Evolutionary conservation across 2,797 vertebrate species (phyloP).

Genomic region (Vespertilio murinus): DNA sequence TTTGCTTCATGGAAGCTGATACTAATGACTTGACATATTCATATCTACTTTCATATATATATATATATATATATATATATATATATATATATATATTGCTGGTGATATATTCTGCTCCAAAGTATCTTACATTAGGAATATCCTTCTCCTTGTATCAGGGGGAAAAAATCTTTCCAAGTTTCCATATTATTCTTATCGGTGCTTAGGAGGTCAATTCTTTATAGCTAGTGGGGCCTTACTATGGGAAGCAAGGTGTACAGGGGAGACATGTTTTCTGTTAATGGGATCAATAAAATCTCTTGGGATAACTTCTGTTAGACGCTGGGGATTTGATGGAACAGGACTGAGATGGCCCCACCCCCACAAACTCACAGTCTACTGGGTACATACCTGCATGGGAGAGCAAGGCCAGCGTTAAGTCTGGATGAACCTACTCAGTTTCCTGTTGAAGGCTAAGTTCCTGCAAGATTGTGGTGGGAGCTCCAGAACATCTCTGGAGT

Average conservation of each 20-base stretch:
- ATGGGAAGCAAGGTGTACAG: neutral
- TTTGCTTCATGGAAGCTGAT: conserved; percentile 81
- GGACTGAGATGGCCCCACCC: neutral
- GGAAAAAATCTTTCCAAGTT: neutral
- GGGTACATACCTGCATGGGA: neutral
- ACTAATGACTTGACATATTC: conserved; percentile 83
- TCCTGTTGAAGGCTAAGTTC: neutral
- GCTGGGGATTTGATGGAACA: neutral
- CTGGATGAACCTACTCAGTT: neutral
- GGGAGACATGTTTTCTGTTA: neutral
- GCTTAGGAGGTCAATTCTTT: neutral
- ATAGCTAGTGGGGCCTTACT: neutral
- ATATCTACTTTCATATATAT: conserved; percentile 66
- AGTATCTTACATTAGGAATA: conserved; percentile 65
- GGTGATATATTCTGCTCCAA: conserved; percentile 67
- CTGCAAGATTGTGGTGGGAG: neutral
- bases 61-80: no score
- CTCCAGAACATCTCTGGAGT: neutral
- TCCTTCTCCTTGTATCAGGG: conserved; percentile 25
- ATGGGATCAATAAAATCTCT: neutral
- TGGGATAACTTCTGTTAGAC: neutral
- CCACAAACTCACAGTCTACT: neutral
- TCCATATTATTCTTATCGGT: neutral
- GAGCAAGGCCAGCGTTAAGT: neutral
- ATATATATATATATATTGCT: no score